Evolutionary conservation across 2,888 invertebrate genomes (phyloP).

Genomic region (Machimus rusticus): DNA sequence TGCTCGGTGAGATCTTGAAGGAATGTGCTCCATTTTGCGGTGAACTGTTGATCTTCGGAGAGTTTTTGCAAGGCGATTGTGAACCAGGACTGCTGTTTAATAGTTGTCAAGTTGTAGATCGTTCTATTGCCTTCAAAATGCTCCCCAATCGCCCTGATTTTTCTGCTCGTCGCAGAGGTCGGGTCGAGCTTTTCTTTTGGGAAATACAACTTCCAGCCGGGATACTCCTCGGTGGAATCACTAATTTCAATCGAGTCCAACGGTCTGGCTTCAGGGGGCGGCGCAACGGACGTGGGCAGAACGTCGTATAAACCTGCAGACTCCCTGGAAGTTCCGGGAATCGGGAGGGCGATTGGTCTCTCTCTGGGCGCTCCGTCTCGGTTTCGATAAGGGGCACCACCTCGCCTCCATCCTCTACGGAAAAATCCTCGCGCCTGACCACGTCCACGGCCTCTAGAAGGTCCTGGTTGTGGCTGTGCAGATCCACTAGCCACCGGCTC

Average conservation of each 20-base stretch:
- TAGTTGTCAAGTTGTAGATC: slow-evolving; percentile 52
- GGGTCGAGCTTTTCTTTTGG: slow-evolving; percentile 68
- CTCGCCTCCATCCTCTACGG: background rate
- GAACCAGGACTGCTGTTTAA: slow-evolving; percentile 52
- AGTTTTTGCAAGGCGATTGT: slow-evolving; percentile 68
- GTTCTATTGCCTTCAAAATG: slow-evolving; percentile 62
- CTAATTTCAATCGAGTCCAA: slow-evolving; percentile 59
- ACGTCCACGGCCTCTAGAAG: background rate
- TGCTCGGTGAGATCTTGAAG: slow-evolving; percentile 71
- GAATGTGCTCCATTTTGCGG: slow-evolving; percentile 70
- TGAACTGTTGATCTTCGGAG: slow-evolving; percentile 67
- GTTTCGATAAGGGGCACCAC: background rate
- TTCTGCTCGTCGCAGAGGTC: slow-evolving; percentile 64
- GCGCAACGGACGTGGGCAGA: background rate
- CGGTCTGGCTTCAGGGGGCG: slow-evolving; percentile 61
- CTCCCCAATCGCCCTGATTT: slow-evolving; percentile 66
- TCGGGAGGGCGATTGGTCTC: background rate
- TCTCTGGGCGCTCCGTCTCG: background rate
- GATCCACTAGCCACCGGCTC: background rate
- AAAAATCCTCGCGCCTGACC: slow-evolving; percentile 16
- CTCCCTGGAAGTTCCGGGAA: background rate
- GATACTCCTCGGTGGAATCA: slow-evolving; percentile 62
- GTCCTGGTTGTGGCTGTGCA: background rate
- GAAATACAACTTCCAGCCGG: slow-evolving; percentile 83
- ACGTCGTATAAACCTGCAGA: background rate